These are phyloP conservation scores for Micromys minutus DNA, from an alignment of 2,113 vertebrate species.

Conservation along the genomic window DNA sequence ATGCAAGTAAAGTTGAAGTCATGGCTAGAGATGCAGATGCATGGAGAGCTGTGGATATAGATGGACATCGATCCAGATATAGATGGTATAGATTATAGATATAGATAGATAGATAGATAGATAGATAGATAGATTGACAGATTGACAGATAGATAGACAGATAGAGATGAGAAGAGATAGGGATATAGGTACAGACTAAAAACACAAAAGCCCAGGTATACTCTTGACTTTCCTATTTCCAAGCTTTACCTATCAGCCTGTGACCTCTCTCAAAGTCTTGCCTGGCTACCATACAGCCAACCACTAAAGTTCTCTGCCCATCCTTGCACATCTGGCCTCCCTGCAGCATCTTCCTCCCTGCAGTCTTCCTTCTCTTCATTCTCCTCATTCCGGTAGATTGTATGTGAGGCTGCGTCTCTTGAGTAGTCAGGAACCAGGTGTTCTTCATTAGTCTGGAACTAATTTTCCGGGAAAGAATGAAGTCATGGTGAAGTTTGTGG, in stretches of 20 bases:
- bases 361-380: not conserved
- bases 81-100: too few species aligned
- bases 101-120: not conserved
- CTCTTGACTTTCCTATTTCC: not conserved
- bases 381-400: too few species aligned
- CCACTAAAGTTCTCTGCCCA: too few species aligned
- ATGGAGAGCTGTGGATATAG: not conserved
- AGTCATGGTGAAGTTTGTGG: too few species aligned
- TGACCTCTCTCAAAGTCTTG: not conserved
- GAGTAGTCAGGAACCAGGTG: not conserved
- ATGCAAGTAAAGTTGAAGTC: too few species aligned
- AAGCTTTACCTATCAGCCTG: not conserved
- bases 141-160: accelerated
- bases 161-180: too few species aligned
- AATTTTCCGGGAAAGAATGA: not conserved
- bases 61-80: too few species aligned
- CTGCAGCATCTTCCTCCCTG: not conserved
- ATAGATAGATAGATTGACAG: accelerated
- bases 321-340: not conserved
- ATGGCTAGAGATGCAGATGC: not conserved
- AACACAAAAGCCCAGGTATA: not conserved
- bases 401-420: not conserved
- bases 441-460: not conserved
- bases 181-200: accelerated
- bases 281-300: not conserved